Percentiles rank a stretch among this genome's conserved stretches.
Evolutionary conservation across 2,888 invertebrate species (phyloP).

Genomic region (Isoperla grammatica): DNA sequence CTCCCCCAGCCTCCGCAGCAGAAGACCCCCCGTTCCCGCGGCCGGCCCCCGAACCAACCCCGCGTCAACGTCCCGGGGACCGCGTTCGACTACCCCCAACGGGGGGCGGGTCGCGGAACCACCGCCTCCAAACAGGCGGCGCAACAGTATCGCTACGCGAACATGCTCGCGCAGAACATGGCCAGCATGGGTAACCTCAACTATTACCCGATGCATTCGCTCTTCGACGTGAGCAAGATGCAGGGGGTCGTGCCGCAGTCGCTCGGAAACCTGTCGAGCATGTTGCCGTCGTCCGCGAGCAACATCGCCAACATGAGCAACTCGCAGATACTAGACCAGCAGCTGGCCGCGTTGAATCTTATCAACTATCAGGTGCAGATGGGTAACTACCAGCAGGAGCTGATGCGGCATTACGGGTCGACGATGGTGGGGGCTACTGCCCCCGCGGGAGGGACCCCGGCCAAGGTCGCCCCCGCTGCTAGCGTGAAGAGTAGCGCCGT

Average conservation of each 20-base stretch:
- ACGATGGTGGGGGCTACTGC: not conserved
- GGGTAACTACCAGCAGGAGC: conserved; percentile 12
- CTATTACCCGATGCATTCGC: conserved; percentile 9
- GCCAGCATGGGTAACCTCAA: not conserved
- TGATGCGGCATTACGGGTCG: conserved; percentile 2
- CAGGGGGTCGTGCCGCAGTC: not conserved
- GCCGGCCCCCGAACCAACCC: conserved; percentile 5
- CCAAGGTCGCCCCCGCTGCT: not conserved
- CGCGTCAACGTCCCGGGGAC: not conserved
- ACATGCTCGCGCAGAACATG: not conserved
- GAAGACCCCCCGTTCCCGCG: not conserved
- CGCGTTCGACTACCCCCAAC: conserved; percentile 6
- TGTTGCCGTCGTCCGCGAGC: not conserved
- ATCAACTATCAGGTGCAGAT: not conserved
- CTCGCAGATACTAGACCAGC: conserved; percentile 39
- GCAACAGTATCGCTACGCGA: not conserved
- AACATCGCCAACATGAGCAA: conserved; percentile 25
- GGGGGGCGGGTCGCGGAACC: too few relatives aligned
- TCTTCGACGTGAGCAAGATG: conserved; percentile 6
- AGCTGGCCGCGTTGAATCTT: conserved; percentile 15
- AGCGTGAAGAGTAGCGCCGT: not conserved
- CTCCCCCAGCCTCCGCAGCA: not conserved
- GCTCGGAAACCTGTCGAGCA: not conserved
- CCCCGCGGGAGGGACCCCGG: not conserved
- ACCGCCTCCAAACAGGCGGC: too few relatives aligned